A percentile compares a stretch with the other conserved stretches of the same genome.
Conservation (phyloP, 2,113 vertebrate species). For the Platysteira castanea region DNA sequence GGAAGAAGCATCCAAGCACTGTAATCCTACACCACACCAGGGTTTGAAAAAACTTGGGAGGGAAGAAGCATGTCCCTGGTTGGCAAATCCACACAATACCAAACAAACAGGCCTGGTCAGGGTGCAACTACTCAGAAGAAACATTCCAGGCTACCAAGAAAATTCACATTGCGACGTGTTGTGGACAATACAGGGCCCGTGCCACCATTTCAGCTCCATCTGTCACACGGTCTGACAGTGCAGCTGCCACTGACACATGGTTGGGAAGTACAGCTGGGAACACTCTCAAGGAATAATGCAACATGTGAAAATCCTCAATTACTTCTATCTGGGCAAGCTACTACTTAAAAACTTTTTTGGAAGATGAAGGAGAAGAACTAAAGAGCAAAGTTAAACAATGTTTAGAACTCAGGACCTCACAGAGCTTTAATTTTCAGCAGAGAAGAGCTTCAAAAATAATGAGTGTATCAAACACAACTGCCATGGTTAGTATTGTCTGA, state of each 20-base stretch:
- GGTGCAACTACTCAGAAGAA: slow-evolving; percentile 8
- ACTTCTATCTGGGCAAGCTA: not conserved
- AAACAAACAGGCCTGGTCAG: not conserved
- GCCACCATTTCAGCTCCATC: slow-evolving; percentile 54
- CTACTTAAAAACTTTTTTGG: not conserved
- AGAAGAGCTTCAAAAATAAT: not conserved
- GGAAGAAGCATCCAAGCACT: not conserved
- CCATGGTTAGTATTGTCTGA: not conserved
- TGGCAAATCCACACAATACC: not conserved
- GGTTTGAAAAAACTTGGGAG: not conserved
- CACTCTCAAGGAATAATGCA: slow-evolving; percentile 11
- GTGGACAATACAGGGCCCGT: not conserved
- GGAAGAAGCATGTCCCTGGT: not conserved
- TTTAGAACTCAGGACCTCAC: not conserved
- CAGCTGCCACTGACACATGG: slow-evolving; percentile 48
- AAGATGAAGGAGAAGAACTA: not conserved
- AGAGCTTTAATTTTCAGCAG: not conserved
- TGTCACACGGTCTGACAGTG: slow-evolving; percentile 16
- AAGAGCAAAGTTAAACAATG: not conserved
- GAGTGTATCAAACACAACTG: not conserved
- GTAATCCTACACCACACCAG: not conserved
- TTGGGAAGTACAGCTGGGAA: slow-evolving; percentile 17
- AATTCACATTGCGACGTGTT: not conserved
- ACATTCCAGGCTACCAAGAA: slow-evolving; percentile 2
- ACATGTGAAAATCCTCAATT: not conserved